These are phyloP conservation scores for Ancistrus triradiatus DNA, from an alignment of 2,113 vertebrate genomes.

Conservation along the genomic window DNA sequence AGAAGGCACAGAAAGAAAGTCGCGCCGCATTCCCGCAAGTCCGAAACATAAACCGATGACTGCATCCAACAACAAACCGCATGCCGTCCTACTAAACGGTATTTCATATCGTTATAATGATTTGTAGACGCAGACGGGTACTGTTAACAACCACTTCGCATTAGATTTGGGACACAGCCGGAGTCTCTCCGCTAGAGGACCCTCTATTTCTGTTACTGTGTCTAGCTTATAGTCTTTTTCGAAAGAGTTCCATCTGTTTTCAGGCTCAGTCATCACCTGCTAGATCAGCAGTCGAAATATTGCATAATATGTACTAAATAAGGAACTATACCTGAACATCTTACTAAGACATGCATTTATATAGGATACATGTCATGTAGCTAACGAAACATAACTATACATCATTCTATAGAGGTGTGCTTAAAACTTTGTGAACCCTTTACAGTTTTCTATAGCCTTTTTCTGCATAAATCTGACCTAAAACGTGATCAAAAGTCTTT, in stretches of 20 bases:
- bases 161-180: background rate
- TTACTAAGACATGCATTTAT: too few relatives aligned
- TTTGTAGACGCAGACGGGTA: background rate
- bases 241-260: too few relatives aligned
- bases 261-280: background rate
- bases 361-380: too few relatives aligned
- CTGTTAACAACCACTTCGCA: conserved; percentile 4
- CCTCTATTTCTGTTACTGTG: conserved; percentile 49
- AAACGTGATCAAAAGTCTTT: too few relatives aligned
- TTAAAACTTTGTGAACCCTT: too few relatives aligned
- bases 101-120: background rate
- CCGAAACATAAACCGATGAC: conserved; percentile 31
- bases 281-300: too few relatives aligned
- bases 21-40: conserved; percentile 47
- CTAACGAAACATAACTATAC: too few relatives aligned
- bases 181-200: conserved; percentile 57
- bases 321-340: too few relatives aligned
- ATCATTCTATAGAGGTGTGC: too few relatives aligned
- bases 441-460: too few relatives aligned
- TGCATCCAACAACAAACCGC: background rate
- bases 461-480: too few relatives aligned
- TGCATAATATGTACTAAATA: too few relatives aligned
- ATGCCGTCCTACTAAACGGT: background rate
- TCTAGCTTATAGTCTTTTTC: background rate
- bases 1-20: conserved; percentile 25